Evolutionary conservation across 1,140 invertebrate genomes (phyloP).

Genomic region (Habropoda laboriosa): DNA sequence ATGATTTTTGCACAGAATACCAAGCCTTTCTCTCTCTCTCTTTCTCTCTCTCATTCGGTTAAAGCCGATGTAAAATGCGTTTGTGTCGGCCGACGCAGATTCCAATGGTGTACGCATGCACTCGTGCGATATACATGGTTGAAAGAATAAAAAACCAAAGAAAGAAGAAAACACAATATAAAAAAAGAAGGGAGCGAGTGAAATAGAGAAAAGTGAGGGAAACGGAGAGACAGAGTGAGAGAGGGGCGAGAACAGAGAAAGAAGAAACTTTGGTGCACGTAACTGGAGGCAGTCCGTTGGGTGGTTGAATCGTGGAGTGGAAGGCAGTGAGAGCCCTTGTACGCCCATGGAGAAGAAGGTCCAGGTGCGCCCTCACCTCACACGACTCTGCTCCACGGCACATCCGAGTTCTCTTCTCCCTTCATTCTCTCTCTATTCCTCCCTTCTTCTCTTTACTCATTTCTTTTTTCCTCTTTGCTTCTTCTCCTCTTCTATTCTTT

Average conservation of each 20-base stretch:
- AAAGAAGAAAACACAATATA: neutral
- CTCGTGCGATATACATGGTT: conserved; percentile 12
- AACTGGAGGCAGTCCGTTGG: conserved; percentile 63
- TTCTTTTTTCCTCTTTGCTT: neutral
- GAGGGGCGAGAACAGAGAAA: conserved; percentile 23
- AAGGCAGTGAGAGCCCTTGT: conserved; percentile 65
- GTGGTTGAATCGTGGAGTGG: conserved; percentile 68
- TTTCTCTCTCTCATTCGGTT: neutral
- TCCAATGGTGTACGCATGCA: conserved; percentile 25
- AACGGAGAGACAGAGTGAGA: neutral
- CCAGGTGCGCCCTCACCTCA: conserved; percentile 68
- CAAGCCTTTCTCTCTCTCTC: neutral
- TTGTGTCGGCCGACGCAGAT: conserved; percentile 15
- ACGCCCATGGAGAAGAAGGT: conserved; percentile 65
- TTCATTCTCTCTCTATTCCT: conserved; percentile 26
- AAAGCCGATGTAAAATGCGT: conserved; percentile 19
- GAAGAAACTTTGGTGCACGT: conserved; percentile 51
- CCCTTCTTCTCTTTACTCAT: neutral
- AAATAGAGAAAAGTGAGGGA: neutral
- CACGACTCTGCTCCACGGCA: conserved; percentile 59
- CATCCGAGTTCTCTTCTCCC: conserved; percentile 52
- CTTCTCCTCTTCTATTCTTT: neutral
- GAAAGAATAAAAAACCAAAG: conserved; percentile 7
- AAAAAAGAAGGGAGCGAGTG: neutral
- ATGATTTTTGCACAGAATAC: neutral